Base-by-base conservation (phyloP, 37 sponge, comb jelly and placozoan species). In the Ianthella basta region DNA sequence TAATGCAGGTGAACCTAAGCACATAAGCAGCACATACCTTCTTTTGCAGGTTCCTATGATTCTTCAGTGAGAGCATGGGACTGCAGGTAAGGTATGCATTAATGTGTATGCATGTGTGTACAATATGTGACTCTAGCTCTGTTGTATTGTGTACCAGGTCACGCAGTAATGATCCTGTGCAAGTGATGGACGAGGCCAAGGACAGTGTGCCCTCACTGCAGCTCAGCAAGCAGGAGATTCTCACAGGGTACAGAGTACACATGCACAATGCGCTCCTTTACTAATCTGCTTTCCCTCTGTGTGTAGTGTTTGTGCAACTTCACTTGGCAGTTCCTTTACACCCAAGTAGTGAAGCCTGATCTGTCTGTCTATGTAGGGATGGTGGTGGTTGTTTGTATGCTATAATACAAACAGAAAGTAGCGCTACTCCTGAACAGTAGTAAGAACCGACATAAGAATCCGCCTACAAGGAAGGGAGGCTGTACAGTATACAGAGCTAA, bases 231-330 rank as follows among this genome's bases (percentile, higher is more conserved):
- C 83, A 86, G 30, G 97, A 97, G 87, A 97, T 97, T 85, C 82
- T 97, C 15, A 90, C 91, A 21, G 96, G 96, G 96, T 95, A 44
- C 91, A 10, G 96, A 93, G 96, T 92, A 44, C 6, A 79, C 19
- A 34, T 12, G 24, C 4, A 30, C 24, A 29, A 6, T 63, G 27
- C 27, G 5, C 65, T 30, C 27, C 65, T 10, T 5, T 63, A 57
- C 59, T 57, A 19, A 57, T 57, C 19, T 57, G 15, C 19, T 19
- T 20, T 57, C 19, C 19, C 15, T 57, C 19, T 57, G 15, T 57
- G n/a, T n/a, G n/a, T n/a, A n/a, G n/a, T n/a, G n/a, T n/a, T n/a
- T n/a, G n/a, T n/a, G n/a, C n/a, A n/a, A n/a, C n/a, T n/a, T n/a
- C 3, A 44, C 50, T 44, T 44, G 50, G 50, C 50, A 44, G 50